Evolutionary conservation across 2,888 invertebrate species (phyloP).

Genomic region (Orthonychiurus folsomi): DNA sequence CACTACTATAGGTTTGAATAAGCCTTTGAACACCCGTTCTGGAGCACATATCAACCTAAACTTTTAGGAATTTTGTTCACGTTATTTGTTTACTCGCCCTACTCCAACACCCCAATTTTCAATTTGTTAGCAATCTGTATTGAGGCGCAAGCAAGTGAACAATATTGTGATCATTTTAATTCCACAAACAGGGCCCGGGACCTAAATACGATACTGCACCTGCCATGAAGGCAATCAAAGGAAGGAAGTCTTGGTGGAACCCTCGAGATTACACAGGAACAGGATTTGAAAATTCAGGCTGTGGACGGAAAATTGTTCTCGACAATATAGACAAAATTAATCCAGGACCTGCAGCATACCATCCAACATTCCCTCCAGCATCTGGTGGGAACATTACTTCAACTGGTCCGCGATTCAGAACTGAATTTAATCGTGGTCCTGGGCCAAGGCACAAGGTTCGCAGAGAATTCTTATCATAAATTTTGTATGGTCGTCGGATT

Average conservation of each 20-base stretch:
- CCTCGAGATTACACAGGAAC: slow-evolving; percentile 20
- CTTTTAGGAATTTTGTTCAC: too few relatives aligned
- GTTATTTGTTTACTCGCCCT: not conserved
- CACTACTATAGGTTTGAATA: too few relatives aligned
- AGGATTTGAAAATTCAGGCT: slow-evolving; percentile 32
- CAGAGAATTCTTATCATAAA: not conserved
- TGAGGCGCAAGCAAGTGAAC: too few relatives aligned
- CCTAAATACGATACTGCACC: slow-evolving; percentile 30
- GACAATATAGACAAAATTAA: slow-evolving; percentile 19
- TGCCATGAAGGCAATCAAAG: slow-evolving; percentile 23
- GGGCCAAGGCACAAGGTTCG: slow-evolving; percentile 29
- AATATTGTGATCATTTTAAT: slow-evolving; percentile 1
- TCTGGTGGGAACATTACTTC: slow-evolving; percentile 9
- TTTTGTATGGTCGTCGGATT: not conserved
- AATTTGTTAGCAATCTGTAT: too few relatives aligned
- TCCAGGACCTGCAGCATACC: slow-evolving; percentile 28
- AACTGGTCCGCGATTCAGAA: slow-evolving; percentile 18
- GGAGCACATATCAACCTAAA: too few relatives aligned
- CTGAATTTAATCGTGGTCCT: slow-evolving; percentile 18
- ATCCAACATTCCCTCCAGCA: slow-evolving; percentile 10
- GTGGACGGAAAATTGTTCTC: slow-evolving; percentile 19
- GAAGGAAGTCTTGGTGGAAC: slow-evolving; percentile 27
- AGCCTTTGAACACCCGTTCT: too few relatives aligned
- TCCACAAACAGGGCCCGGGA: slow-evolving; percentile 24
- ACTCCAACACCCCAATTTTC: too few relatives aligned